Evolutionary conservation across 2,888 invertebrate genomes (phyloP), one percentile per base, ranked within the genome.

Genomic region (Lutraria lutraria): DNA sequence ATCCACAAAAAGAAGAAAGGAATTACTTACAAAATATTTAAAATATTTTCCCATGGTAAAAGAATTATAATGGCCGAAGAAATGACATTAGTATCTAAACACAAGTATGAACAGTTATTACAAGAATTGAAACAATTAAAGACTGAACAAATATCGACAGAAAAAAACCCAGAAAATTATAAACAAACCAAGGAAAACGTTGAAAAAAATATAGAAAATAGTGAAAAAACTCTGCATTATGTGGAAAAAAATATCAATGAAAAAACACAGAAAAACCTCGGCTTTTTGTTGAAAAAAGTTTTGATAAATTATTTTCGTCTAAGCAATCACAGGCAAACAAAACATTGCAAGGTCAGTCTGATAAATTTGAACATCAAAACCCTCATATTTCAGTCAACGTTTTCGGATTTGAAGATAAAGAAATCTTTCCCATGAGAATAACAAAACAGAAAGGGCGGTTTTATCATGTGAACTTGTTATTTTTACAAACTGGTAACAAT

Each of bases 381-480:
- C 31, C 63, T 34, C 43, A 88, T 12, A 87, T 88, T 29, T 90
- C 88, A 15, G 56, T 90, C n/a, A 91, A 91, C 53, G 86, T 91
- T 4, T 91, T 88, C 83, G 84, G 86, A 79, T 90, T 63, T 90
- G 91, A 91, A 81, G 83, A 85, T 21, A 76, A 83, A 12, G 81
- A 88, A 53, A 89, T 88, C 1, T 86, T 83, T 31, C 91, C 89
- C 19, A 54, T 90, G 34, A 84, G 86, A 68, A 88, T 90, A 19
- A 87, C 89, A 0, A 81, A 86, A 68, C 43, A 83, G 31, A 80
- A 63, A 53, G 54, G 52, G 34, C 54, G 82, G 25, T 56, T 80
- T 6, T 87, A 91, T 29, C 91, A 90, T 68, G 81, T 91, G 54
- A 88, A 90, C 86, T 85, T 91, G 81, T 68, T 91, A 12, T 89